A percentile compares a stretch with the other conserved stretches of the same genome.
phyloP scores from a whole-genome alignment of 2,113 vertebrate species.

The Chaenocephalus aceratus region DNA sequence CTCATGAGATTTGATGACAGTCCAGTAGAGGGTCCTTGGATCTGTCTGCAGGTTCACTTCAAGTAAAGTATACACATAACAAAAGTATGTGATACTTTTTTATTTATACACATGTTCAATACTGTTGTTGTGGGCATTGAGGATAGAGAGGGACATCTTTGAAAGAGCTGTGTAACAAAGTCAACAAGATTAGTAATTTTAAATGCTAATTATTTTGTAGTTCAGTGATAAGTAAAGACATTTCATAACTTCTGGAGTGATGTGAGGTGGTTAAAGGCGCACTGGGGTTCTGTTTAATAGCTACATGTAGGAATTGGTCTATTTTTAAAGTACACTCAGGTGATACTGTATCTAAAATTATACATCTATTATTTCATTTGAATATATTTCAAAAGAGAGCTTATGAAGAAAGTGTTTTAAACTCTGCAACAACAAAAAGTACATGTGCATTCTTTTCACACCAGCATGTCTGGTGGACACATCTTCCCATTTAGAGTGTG shows the following conservation, averaged over 20 bases:
- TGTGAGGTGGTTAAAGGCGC: no score
- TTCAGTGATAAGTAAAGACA: no score
- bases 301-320: neutral
- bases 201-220: no score
- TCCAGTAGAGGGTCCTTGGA: slow-evolving; percentile 36
- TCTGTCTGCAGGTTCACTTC: slow-evolving; percentile 45
- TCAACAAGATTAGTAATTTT: neutral
- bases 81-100: neutral
- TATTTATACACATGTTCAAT: neutral
- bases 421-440: no score
- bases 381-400: no score
- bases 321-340: neutral
- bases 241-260: no score
- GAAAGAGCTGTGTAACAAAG: neutral
- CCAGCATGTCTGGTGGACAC: no score
- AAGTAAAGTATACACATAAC: slow-evolving; percentile 34
- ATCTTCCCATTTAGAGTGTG: neutral
- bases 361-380: no score
- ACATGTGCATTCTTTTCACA: no score
- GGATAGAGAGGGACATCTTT: neutral
- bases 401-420: no score
- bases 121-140: neutral
- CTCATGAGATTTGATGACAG: slow-evolving; percentile 71
- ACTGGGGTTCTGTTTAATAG: neutral
- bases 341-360: no score